phyloP scores from a whole-genome alignment of 1,140 invertebrate species.

The Drosophila pseudoananassae region DNA sequence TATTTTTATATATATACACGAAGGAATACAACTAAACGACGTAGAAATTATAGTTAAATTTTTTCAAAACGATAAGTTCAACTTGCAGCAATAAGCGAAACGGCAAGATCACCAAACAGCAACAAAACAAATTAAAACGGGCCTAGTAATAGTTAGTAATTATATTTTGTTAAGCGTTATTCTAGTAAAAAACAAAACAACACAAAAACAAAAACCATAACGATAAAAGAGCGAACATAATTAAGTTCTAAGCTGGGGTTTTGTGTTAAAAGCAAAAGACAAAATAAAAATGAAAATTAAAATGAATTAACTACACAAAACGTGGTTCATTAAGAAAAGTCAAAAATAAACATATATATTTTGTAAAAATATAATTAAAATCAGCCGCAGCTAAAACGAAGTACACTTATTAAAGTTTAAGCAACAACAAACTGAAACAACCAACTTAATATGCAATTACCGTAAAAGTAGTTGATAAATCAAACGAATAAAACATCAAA shows the following conservation, averaged over 20 bases:
- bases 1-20: slow-evolving; percentile 77
- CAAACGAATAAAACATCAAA: slow-evolving; percentile 73
- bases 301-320: slow-evolving; percentile 32
- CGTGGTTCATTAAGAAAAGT: slow-evolving; percentile 70
- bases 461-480: slow-evolving; percentile 82
- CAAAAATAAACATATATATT: slow-evolving; percentile 69
- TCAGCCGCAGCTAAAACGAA: slow-evolving; percentile 73
- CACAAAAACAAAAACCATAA: slow-evolving; percentile 34
- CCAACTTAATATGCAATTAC: slow-evolving; percentile 82
- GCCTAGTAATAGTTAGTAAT: slow-evolving; percentile 76
- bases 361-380: slow-evolving; percentile 80
- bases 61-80: slow-evolving; percentile 58
- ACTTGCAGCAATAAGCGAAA: slow-evolving; percentile 55
- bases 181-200: slow-evolving; percentile 58
- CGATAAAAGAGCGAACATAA: slow-evolving; percentile 55
- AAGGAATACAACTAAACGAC: slow-evolving; percentile 59
- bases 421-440: slow-evolving; percentile 70
- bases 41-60: slow-evolving; percentile 74
- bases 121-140: slow-evolving; percentile 56
- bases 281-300: slow-evolving; percentile 7
- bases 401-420: slow-evolving; percentile 81
- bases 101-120: slow-evolving; percentile 40
- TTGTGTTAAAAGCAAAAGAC: slow-evolving; percentile 27
- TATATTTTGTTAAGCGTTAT: slow-evolving; percentile 81
- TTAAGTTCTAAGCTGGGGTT: slow-evolving; percentile 67